phyloP scores from a whole-genome alignment of 2,113 vertebrate genomes.

The Myotis lucifugus region DNA sequence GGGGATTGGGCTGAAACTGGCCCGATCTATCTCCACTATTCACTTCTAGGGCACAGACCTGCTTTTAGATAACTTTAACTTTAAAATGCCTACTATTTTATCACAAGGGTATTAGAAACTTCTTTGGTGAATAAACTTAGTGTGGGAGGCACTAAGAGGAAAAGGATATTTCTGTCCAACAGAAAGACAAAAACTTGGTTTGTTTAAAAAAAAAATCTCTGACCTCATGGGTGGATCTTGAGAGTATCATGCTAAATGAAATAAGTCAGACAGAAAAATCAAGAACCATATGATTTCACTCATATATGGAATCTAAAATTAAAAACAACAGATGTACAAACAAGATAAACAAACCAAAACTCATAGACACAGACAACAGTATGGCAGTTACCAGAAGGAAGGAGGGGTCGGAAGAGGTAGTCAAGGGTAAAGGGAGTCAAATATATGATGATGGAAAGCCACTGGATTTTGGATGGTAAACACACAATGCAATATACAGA shows the following conservation, averaged over 20 bases:
- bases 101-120: conserved; percentile 41
- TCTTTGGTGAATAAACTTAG: conserved; percentile 60
- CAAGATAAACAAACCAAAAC: neutral
- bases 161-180: conserved; percentile 54
- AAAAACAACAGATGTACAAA: neutral
- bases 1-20: too few relatives aligned
- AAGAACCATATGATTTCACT: neutral
- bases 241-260: neutral
- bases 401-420: neutral
- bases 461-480: neutral
- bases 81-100: neutral
- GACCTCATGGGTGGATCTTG: neutral
- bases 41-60: neutral
- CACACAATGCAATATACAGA: neutral
- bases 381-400: neutral
- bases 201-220: neutral
- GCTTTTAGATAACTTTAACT: conserved; percentile 21
- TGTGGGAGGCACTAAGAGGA: neutral
- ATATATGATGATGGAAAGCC: neutral
- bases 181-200: conserved; percentile 49
- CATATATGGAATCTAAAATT: neutral
- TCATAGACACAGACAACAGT: neutral
- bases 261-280: neutral
- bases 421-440: neutral
- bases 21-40: conserved; percentile 7